Evolutionary conservation across 1,140 invertebrate genomes (phyloP), one percentile per base, ranked within the genome.

Genomic region (Cherax destructor): DNA sequence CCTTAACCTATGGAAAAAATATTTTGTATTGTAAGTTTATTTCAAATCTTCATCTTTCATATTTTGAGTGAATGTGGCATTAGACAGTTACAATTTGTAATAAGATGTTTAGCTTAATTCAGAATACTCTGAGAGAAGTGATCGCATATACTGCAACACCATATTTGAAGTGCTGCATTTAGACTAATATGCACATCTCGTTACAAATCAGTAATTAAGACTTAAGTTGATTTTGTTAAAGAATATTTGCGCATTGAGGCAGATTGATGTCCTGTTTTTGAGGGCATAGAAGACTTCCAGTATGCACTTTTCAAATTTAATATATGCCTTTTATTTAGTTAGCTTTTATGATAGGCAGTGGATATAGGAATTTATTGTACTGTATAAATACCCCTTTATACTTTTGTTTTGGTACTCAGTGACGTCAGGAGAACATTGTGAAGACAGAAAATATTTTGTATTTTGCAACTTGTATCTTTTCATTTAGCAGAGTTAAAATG

Each of bases 391-490:
- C 69, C 47, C 61, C 69, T 83, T 83, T 83, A 65, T 49, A 69
- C 61, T 41, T 83, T 83, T 83, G 47, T 83, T 83, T 56, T 69
- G 24, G 49, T 69, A 49, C 69, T 56, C 69, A 21, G 69, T 83
- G 56, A 83, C 21, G 61, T 61, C n/a, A 56, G 81, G 81, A 83
- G 52, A 69, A 83, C 61, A 83, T 69, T 83, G 81, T 83, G 30
- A 83, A 61, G 10, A 83, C 3, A 30, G 52, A 83, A 50, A 47
- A 61, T 83, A 56, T 41, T 41, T 41, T 41, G 30, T 41, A 41
- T 41, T 41, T 41, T 41, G 30, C 30, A 41, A 41, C 2, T 2
- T 41, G 30, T 41, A 41, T 41, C 30, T 41, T 41, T 41, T 41
- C 30, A 41, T 41, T 41, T 41, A 41, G 30, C 30, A 41, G 30